These are phyloP conservation scores for Cotesia chilonis DNA, from an alignment of 1,140 invertebrate genomes.

Conservation along the genomic window DNA sequence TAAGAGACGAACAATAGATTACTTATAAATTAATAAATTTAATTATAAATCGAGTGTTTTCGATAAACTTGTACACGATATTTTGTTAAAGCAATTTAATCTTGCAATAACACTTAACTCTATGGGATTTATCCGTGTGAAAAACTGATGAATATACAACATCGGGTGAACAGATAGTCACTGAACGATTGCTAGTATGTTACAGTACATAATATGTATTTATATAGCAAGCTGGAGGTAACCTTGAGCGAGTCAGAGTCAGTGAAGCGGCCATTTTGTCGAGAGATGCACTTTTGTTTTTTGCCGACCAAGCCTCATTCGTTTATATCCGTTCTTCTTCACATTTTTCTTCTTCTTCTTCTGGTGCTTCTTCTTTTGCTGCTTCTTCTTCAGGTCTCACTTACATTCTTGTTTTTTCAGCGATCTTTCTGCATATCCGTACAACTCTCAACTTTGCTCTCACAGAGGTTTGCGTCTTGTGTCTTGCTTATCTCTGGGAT, in stretches of 20 bases:
- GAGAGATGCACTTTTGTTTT: slow-evolving; percentile 63
- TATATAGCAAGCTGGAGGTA: slow-evolving; percentile 35
- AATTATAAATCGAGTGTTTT: too few species aligned
- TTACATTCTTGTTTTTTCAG: slow-evolving; percentile 1
- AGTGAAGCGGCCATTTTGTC: slow-evolving; percentile 61
- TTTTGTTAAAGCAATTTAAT: too few species aligned
- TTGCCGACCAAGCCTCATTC: slow-evolving; percentile 25
- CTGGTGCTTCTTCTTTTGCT: not conserved
- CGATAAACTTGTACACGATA: too few species aligned
- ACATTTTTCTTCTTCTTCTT: slow-evolving; percentile 15
- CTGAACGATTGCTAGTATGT: slow-evolving; percentile 23
- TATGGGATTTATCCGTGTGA: slow-evolving; percentile 16
- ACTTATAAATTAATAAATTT: too few species aligned
- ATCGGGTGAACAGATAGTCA: slow-evolving; percentile 39
- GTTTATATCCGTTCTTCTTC: slow-evolving; percentile 12
- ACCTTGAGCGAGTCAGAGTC: slow-evolving; percentile 63
- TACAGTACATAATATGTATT: slow-evolving; percentile 33
- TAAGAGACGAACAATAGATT: too few species aligned
- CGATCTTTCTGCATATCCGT: not conserved
- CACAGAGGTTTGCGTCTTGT: slow-evolving; percentile 19
- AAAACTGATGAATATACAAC: slow-evolving; percentile 27
- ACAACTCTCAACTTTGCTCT: slow-evolving; percentile 18
- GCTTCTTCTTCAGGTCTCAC: slow-evolving; percentile 21
- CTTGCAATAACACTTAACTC: not conserved
- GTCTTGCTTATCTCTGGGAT: not conserved